These are phyloP conservation scores for Panagrolaimus sp. DNA, from an alignment of 1,140 invertebrate species.

Conservation along the genomic window DNA sequence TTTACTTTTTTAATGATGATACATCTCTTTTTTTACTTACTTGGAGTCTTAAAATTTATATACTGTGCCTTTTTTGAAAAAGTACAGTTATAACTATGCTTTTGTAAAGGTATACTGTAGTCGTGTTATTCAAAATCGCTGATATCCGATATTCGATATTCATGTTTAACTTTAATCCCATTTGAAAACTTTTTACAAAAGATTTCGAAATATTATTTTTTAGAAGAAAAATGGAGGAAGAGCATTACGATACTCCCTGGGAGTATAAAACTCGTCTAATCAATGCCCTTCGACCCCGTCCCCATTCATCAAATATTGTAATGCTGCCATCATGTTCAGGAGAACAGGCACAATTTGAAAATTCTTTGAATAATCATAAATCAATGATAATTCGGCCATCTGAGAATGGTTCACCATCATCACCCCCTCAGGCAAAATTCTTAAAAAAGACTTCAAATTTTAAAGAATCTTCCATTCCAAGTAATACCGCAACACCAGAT, in stretches of 20 bases:
- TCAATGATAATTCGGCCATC: constrained; percentile 5
- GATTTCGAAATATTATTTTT: too few relatives aligned
- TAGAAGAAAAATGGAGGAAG: not conserved
- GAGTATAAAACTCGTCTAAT: constrained; percentile 8
- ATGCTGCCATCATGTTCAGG: constrained; percentile 1
- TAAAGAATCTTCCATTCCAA: not conserved
- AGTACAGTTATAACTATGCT: too few relatives aligned
- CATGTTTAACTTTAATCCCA: too few relatives aligned
- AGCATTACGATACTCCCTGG: constrained; percentile 11
- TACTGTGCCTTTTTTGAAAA: too few relatives aligned
- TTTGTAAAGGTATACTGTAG: too few relatives aligned
- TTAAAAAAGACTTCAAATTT: not conserved
- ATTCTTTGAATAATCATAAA: not conserved
- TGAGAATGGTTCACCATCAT: not conserved
- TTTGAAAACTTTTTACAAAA: too few relatives aligned
- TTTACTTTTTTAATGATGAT: too few relatives aligned
- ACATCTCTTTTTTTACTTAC: too few relatives aligned
- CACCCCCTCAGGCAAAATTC: not conserved
- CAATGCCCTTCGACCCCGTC: constrained; percentile 6
- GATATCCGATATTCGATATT: too few relatives aligned
- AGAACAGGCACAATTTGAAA: not conserved
- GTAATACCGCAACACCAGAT: not conserved
- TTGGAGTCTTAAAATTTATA: too few relatives aligned
- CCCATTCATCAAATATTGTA: constrained; percentile 3
- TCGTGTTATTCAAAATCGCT: too few relatives aligned